Percentiles rank a stretch among this genome's conserved stretches.
Evolutionary conservation across 2,797 vertebrate genomes (phyloP).

Genomic region (Nyctibius grandis): DNA sequence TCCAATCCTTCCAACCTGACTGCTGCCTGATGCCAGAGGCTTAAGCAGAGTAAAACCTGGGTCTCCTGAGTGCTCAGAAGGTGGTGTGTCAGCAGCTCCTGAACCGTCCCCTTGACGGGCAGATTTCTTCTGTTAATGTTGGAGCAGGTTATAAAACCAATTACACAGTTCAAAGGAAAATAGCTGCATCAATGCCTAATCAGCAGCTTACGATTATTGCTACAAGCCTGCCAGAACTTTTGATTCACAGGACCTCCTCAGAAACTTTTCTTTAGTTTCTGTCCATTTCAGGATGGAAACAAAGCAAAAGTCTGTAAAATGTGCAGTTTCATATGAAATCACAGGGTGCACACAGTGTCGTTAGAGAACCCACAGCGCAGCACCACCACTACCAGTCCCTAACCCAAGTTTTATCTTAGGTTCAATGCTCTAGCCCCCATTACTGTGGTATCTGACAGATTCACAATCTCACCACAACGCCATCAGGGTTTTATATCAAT

Average conservation of each 20-base stretch:
- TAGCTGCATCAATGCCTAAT: neutral
- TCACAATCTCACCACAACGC: neutral
- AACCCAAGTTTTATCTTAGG: neutral
- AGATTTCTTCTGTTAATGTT: conserved; percentile 39
- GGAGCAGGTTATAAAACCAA: conserved; percentile 32
- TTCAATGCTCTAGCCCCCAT: neutral
- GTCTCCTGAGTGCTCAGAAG: conserved; percentile 1
- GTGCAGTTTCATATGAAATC: neutral
- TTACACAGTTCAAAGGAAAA: neutral
- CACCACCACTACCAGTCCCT: neutral
- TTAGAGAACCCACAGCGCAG: neutral
- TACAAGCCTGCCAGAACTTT: neutral
- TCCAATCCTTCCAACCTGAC: conserved; percentile 49
- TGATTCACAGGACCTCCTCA: neutral
- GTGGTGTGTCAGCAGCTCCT: neutral
- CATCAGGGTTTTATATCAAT: neutral
- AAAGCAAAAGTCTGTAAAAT: neutral
- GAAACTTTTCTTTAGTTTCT: neutral
- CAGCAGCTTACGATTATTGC: neutral
- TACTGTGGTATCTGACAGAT: neutral
- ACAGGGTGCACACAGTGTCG: too few relatives aligned
- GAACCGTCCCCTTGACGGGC: neutral
- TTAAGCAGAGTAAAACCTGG: neutral
- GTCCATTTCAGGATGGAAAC: neutral
- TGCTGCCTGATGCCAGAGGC: conserved; percentile 57